Evolutionary conservation across 2,113 vertebrate species (phyloP).

Genomic region (Nasalis larvatus): DNA sequence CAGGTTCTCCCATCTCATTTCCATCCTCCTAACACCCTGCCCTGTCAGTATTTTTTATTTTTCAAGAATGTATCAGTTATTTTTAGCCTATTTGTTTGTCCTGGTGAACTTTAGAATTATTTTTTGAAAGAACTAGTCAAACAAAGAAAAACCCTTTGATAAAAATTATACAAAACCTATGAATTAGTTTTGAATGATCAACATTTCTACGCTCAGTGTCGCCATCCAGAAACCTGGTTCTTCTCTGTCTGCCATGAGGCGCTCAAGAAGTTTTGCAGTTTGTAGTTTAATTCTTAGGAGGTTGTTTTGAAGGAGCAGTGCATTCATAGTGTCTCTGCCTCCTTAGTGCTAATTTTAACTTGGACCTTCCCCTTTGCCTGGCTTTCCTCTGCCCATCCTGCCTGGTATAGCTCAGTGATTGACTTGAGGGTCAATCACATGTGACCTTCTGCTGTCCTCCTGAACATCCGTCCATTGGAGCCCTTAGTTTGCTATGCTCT

Average conservation of each 20-base stretch:
- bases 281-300: background rate
- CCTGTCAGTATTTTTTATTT: background rate
- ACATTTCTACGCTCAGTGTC: background rate
- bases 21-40: background rate
- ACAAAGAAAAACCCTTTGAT: background rate
- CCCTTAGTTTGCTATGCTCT: background rate
- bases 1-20: background rate
- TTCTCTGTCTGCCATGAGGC: background rate
- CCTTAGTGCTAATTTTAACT: background rate
- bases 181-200: background rate
- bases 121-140: background rate
- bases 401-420: background rate
- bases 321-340: background rate
- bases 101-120: background rate
- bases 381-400: background rate
- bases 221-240: background rate
- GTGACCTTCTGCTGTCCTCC: background rate
- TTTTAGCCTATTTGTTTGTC: background rate
- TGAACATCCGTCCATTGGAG: accelerated
- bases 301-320: background rate
- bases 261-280: background rate
- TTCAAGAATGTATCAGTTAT: background rate
- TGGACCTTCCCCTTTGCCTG: background rate
- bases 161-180: background rate
- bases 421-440: background rate